A percentile compares a stretch with the other conserved stretches of the same genome.
phyloP scores from a whole-genome alignment of 2,797 vertebrate genomes.

The Synanceia verrucosa region DNA sequence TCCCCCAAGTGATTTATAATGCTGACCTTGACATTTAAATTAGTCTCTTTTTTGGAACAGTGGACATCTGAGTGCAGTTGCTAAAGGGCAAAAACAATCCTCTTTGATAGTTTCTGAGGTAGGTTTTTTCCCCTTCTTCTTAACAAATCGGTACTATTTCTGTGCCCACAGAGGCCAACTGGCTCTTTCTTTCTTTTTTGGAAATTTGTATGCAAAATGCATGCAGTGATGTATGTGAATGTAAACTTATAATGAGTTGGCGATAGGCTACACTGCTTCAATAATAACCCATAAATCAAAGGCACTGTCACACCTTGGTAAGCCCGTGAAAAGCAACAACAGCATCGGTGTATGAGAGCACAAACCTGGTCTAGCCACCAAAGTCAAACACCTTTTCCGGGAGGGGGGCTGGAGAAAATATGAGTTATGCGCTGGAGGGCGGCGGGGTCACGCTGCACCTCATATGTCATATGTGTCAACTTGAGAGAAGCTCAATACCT shows the following conservation, averaged over 20 bases:
- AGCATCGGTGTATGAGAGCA: conserved; percentile 55
- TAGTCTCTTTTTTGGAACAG: conserved; percentile 60
- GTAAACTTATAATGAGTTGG: conserved; percentile 82
- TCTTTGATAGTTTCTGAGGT: conserved; percentile 51
- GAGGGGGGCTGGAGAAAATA: conserved; percentile 60
- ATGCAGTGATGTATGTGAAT: conserved; percentile 79
- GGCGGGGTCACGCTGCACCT: conserved; percentile 71
- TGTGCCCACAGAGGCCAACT: conserved; percentile 34
- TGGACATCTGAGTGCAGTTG: conserved; percentile 56
- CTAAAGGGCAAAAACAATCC: conserved; percentile 76
- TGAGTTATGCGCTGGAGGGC: conserved; percentile 71
- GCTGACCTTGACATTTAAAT: conserved; percentile 79
- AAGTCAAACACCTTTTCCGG: conserved; percentile 73
- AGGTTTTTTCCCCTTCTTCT: conserved; percentile 1
- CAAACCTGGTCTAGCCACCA: conserved; percentile 63
- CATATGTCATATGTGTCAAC: conserved; percentile 79
- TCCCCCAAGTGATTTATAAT: conserved; percentile 71
- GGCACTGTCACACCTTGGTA: conserved; percentile 76
- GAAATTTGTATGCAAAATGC: conserved; percentile 73
- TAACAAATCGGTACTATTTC: conserved; percentile 53
- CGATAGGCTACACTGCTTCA: conserved; percentile 82
- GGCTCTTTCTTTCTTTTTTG: conserved; percentile 49
- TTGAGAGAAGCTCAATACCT: conserved; percentile 70
- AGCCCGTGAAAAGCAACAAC: conserved; percentile 71
- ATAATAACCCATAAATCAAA: conserved; percentile 86